phyloP scores from a whole-genome alignment of 1,140 invertebrate species.

The Brachionus asplanchnoidis region DNA sequence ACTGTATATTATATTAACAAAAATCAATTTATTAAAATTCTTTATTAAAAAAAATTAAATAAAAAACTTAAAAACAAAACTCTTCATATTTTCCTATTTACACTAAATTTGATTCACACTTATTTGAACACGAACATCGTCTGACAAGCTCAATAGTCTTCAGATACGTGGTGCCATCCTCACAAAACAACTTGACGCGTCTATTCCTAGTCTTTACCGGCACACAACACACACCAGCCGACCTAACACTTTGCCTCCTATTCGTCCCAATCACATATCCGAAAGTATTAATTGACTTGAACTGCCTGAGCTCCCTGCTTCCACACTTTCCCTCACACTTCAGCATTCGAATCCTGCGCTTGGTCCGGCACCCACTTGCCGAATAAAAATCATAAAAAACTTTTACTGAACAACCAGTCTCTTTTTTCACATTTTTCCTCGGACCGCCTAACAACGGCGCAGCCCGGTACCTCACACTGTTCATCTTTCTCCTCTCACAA shows the following conservation, averaged over 20 bases:
- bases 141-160: slow-evolving; percentile 91
- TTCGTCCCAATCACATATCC: not conserved
- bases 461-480: not conserved
- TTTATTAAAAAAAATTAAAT: not conserved
- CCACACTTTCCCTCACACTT: slow-evolving; percentile 47
- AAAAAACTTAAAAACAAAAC: not conserved
- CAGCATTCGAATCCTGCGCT: slow-evolving; percentile 49
- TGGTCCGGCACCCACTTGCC: slow-evolving; percentile 50
- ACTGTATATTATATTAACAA: too few relatives aligned
- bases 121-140: slow-evolving; percentile 65
- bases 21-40: too few relatives aligned
- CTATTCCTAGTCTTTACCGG: slow-evolving; percentile 82
- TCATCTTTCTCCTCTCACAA: not conserved
- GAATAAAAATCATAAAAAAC: slow-evolving; percentile 50
- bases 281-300: not conserved
- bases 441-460: not conserved
- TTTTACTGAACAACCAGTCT: slow-evolving; percentile 46
- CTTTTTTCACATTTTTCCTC: not conserved
- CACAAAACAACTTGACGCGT: slow-evolving; percentile 85
- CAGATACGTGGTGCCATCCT: slow-evolving; percentile 82
- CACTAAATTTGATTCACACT: slow-evolving; percentile 2
- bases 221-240: slow-evolving; percentile 69
- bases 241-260: not conserved
- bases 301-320: not conserved
- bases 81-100: not conserved